Conservation (phyloP, 2,888 invertebrate genomes). For the Oasisia sp. region DNA sequence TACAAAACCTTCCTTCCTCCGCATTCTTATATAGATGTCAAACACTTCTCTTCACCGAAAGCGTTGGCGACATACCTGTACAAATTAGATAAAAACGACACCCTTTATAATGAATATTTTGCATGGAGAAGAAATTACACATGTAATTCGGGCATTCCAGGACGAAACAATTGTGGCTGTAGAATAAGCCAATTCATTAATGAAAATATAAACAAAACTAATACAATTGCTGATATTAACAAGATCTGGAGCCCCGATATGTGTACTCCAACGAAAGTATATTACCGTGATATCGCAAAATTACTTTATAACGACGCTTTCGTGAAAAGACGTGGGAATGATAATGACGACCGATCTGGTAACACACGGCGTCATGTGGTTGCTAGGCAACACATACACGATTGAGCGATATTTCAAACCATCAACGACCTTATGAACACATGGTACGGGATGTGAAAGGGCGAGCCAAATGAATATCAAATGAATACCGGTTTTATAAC, state of each 20-base stretch:
- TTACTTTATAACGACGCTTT: not conserved
- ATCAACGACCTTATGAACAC: too few species aligned
- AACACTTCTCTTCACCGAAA: not conserved
- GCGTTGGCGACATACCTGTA: not conserved
- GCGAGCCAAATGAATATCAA: too few species aligned
- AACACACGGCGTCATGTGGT: too few species aligned
- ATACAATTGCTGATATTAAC: not conserved
- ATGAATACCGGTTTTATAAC: too few species aligned
- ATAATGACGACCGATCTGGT: too few species aligned
- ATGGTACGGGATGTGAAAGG: too few species aligned
- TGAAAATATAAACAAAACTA: not conserved
- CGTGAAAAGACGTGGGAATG: not conserved
- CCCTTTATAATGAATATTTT: conserved; percentile 10
- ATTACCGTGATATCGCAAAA: not conserved
- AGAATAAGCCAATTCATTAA: not conserved
- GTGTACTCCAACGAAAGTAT: not conserved
- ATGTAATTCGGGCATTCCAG: not conserved
- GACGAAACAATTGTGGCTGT: not conserved
- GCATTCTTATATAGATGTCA: not conserved
- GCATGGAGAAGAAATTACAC: not conserved
- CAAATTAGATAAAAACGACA: not conserved
- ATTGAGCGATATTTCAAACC: too few species aligned
- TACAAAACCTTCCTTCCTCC: not conserved
- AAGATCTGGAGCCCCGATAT: not conserved
- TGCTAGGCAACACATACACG: too few species aligned